Percentiles rank a stretch among this genome's conserved stretches.
Conservation (phyloP, 2,113 vertebrate genomes). For the Burhinus bistriatus region DNA sequence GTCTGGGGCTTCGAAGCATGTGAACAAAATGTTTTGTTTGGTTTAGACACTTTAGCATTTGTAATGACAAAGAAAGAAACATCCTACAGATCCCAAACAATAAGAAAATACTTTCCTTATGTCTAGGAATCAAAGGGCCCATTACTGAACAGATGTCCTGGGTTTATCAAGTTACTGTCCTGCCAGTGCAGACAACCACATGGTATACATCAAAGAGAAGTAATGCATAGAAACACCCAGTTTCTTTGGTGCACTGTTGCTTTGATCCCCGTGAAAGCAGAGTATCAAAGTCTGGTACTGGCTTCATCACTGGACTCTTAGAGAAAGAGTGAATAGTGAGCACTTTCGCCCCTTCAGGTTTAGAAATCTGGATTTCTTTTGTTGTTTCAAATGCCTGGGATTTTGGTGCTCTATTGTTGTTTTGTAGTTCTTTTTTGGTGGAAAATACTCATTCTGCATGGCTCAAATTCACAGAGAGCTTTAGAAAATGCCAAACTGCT, state of each 20-base stretch:
- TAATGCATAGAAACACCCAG: background rate
- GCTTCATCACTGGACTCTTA: background rate
- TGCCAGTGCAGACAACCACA: background rate
- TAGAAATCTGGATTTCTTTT: background rate
- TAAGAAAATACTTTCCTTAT: background rate
- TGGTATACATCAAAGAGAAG: background rate
- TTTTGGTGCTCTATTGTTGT: background rate
- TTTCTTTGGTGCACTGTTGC: background rate
- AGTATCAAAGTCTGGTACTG: background rate
- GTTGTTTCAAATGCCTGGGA: background rate
- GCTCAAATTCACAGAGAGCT: background rate
- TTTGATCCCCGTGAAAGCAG: background rate
- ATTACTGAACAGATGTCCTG: background rate
- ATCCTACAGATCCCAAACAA: background rate
- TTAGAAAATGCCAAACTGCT: background rate
- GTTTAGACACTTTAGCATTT: background rate
- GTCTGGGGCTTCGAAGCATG: background rate
- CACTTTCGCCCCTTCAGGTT: background rate
- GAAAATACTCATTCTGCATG: background rate
- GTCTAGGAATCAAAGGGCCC: background rate
- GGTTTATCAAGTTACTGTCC: background rate
- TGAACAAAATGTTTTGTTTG: background rate
- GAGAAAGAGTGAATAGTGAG: background rate
- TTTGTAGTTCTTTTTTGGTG: background rate
- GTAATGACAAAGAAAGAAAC: background rate